phyloP scores from a whole-genome alignment of 1,140 invertebrate species.

The Sitobion miscanthi region DNA sequence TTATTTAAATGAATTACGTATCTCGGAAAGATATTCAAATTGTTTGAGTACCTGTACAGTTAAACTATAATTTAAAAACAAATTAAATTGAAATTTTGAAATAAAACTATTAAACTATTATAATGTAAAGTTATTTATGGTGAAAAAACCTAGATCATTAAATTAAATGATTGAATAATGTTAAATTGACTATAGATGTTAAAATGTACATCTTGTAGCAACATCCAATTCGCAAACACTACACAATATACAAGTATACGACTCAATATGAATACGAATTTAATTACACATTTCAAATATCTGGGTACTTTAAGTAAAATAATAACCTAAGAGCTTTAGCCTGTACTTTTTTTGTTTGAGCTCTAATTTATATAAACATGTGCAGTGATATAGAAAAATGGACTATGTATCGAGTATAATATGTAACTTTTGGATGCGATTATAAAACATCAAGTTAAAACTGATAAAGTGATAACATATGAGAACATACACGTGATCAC shows the following conservation, averaged over 20 bases:
- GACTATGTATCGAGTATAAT: no score
- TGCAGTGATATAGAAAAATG: no score
- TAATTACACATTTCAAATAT: neutral
- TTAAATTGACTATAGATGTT: no score
- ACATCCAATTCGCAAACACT: no score
- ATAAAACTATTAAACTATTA: neutral
- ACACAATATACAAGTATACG: no score
- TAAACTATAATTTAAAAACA: neutral
- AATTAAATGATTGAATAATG: no score
- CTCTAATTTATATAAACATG: no score
- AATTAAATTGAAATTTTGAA: neutral
- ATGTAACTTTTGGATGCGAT: neutral
- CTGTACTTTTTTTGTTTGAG: no score
- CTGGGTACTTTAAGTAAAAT: neutral
- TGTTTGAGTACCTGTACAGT: neutral
- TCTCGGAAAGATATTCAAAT: neutral
- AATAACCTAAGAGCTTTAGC: neutral
- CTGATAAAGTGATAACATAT: neutral
- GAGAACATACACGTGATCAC: neutral
- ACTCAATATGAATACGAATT: no score
- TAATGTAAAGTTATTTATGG: no score
- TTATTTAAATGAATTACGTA: neutral
- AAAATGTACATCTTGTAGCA: no score
- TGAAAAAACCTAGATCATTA: no score
- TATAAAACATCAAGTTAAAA: neutral